These are phyloP conservation scores for Leucozona laternaria DNA, from an alignment of 2,888 invertebrate species.

Conservation along the genomic window DNA sequence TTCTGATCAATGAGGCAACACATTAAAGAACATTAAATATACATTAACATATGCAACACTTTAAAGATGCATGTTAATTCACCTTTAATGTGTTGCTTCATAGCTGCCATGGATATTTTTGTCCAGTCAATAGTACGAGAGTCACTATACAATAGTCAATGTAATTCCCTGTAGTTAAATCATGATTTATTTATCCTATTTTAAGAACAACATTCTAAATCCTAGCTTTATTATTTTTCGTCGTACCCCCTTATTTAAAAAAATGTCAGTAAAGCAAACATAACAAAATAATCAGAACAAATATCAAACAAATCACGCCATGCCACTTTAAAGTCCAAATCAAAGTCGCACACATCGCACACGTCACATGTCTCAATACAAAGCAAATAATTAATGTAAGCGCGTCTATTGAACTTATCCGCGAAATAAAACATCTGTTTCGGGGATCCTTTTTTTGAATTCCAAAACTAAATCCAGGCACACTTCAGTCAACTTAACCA, in stretches of 20 bases:
- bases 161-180: too few relatives aligned
- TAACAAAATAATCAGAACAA: background rate
- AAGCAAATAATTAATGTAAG: conserved; percentile 21
- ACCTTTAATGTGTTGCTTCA: too few relatives aligned
- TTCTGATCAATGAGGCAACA: too few relatives aligned
- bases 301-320: background rate
- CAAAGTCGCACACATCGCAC: conserved; percentile 46
- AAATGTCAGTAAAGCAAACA: background rate
- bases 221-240: background rate
- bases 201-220: background rate
- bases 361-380: conserved; percentile 53
- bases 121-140: too few relatives aligned
- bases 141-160: too few relatives aligned
- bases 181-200: background rate
- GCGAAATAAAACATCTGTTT: conserved; percentile 72
- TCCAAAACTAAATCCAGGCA: conserved; percentile 50
- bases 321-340: conserved; percentile 4
- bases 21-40: too few relatives aligned
- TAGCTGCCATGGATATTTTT: too few relatives aligned
- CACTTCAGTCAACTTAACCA: conserved; percentile 52
- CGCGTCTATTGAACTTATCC: conserved; percentile 63
- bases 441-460: conserved; percentile 33
- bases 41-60: too few relatives aligned
- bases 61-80: too few relatives aligned
- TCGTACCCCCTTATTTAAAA: background rate